A percentile compares a stretch with the other conserved stretches of the same genome.
Evolutionary conservation across 2,113 vertebrate species (phyloP).

Genomic region (Nycticorax nycticorax): DNA sequence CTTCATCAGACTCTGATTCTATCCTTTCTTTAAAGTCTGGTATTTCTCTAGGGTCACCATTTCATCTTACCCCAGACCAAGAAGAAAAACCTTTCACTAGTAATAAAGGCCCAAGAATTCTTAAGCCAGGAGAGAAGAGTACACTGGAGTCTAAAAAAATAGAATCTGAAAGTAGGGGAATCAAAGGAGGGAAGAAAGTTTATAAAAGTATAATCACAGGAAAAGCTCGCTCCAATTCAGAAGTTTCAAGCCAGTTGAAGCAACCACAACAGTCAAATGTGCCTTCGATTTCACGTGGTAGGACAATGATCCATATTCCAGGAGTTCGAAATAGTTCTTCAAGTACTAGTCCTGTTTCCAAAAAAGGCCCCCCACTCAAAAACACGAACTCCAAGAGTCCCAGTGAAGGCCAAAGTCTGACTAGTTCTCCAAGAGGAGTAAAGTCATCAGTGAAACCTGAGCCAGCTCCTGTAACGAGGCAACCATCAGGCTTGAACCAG

Average conservation of each 20-base stretch:
- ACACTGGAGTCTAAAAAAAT: conserved; percentile 82
- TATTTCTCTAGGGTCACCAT: conserved; percentile 89
- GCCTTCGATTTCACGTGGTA: conserved; percentile 81
- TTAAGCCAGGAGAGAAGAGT: conserved; percentile 86
- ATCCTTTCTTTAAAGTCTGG: conserved; percentile 91
- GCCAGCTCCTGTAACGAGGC: conserved; percentile 73
- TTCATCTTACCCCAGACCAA: conserved; percentile 84
- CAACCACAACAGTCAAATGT: conserved; percentile 74
- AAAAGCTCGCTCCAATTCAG: conserved; percentile 82
- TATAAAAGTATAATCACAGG: conserved; percentile 91
- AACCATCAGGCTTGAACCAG: conserved; percentile 1
- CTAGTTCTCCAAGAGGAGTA: conserved; percentile 74
- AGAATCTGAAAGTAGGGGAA: conserved; percentile 82
- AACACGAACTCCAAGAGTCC: conserved; percentile 75
- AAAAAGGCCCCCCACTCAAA: conserved; percentile 78
- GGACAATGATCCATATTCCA: conserved; percentile 85
- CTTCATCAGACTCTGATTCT: conserved; percentile 92
- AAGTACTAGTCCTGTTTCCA: conserved; percentile 83
- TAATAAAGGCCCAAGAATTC: conserved; percentile 85
- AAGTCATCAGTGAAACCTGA: conserved; percentile 78
- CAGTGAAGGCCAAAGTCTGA: conserved; percentile 65
- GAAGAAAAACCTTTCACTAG: conserved; percentile 77
- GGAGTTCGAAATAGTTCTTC: conserved; percentile 84
- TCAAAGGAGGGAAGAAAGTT: conserved; percentile 90
- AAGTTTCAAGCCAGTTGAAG: conserved; percentile 73